These are phyloP conservation scores for Phortica variegata DNA, from an alignment of 1,140 invertebrate genomes.

Conservation along the genomic window DNA sequence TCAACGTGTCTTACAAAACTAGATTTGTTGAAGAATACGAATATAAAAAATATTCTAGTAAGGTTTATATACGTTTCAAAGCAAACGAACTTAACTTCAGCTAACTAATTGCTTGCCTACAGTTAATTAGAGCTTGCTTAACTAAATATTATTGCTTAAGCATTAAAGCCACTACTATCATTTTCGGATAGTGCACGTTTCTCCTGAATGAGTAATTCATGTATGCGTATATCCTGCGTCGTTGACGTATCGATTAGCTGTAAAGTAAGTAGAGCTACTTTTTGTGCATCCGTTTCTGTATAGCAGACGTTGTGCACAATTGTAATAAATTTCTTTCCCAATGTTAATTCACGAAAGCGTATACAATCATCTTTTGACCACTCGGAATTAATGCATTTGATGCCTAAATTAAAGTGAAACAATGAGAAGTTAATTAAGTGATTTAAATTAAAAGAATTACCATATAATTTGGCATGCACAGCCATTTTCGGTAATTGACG, in stretches of 20 bases:
- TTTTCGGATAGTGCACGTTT: slow-evolving; percentile 29
- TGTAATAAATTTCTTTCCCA: slow-evolving; percentile 47
- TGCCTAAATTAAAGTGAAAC: slow-evolving; percentile 23
- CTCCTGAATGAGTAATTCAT: slow-evolving; percentile 37
- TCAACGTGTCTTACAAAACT: too few relatives aligned
- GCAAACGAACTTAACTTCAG: too few relatives aligned
- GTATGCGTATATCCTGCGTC: slow-evolving; percentile 40
- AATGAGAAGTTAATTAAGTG: background rate
- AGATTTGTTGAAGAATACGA: too few relatives aligned
- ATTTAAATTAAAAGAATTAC: slow-evolving; percentile 10
- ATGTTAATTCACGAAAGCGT: slow-evolving; percentile 42
- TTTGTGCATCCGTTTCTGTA: slow-evolving; percentile 14
- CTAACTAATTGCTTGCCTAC: too few relatives aligned
- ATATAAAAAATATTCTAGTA: too few relatives aligned
- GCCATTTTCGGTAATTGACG: slow-evolving; percentile 47
- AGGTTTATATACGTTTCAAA: too few relatives aligned
- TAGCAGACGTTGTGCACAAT: slow-evolving; percentile 17
- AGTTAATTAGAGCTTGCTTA: too few relatives aligned
- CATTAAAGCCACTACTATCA: too few relatives aligned
- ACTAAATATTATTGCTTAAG: too few relatives aligned
- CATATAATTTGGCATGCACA: slow-evolving; percentile 43
- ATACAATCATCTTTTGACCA: slow-evolving; percentile 48
- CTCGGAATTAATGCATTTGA: slow-evolving; percentile 29
- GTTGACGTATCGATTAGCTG: slow-evolving; percentile 43
- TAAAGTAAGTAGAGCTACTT: slow-evolving; percentile 21